These are phyloP conservation scores for Calyptommatus sinebrachiatus DNA, from an alignment of 2,113 vertebrate genomes.

Conservation along the genomic window DNA sequence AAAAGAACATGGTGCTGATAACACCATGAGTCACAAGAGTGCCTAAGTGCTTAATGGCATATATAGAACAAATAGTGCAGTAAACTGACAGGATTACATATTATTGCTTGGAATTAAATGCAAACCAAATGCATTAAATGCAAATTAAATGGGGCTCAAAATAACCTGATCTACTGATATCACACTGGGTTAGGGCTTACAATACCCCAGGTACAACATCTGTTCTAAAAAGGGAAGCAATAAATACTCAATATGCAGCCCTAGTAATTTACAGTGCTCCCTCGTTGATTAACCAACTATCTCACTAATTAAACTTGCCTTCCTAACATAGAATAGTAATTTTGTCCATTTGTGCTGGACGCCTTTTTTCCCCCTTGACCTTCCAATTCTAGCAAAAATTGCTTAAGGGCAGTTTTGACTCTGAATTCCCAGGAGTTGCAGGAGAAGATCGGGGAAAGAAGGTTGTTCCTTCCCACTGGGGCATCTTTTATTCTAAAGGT, in stretches of 20 bases:
- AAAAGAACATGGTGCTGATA: too few species aligned
- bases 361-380: not conserved
- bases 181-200: too few species aligned
- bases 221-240: not conserved
- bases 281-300: not conserved
- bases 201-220: not conserved
- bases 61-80: too few species aligned
- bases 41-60: too few species aligned
- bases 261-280: not conserved
- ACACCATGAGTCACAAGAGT: too few species aligned
- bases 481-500: not conserved
- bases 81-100: not conserved
- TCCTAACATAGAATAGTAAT: not conserved
- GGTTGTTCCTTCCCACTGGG: not conserved
- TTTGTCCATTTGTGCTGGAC: not conserved
- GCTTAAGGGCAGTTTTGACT: not conserved
- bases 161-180: not conserved
- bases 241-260: not conserved
- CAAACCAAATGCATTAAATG: not conserved
- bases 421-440: not conserved
- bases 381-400: not conserved
- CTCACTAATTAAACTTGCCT: not conserved
- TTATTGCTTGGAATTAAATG: not conserved
- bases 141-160: not conserved
- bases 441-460: not conserved